Conservation (phyloP, 2,113 vertebrate species). For the Rhodinocichla rosea region DNA sequence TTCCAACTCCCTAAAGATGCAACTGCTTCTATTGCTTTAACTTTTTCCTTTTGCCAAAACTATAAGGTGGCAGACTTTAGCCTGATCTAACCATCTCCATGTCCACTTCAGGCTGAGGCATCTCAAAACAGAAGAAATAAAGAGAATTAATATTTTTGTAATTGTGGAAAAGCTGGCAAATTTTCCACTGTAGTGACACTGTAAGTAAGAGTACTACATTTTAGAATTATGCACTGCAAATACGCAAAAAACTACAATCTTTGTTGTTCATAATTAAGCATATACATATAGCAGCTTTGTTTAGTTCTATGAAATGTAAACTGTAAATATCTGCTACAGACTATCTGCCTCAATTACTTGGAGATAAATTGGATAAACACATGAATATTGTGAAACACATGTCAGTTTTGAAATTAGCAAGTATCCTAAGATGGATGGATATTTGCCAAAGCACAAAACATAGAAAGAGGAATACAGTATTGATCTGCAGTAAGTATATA, state of each 20-base stretch:
- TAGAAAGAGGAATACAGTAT: neutral
- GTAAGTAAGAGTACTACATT: slow-evolving; percentile 9
- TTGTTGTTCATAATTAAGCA: slow-evolving; percentile 42
- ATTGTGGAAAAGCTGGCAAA: slow-evolving; percentile 38
- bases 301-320: slow-evolving; percentile 34
- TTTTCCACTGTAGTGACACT: slow-evolving; percentile 40
- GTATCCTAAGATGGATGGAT: neutral
- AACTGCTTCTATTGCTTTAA: neutral
- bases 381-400: neutral
- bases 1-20: neutral
- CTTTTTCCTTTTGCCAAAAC: neutral
- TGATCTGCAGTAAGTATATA: neutral
- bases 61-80: neutral
- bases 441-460: neutral
- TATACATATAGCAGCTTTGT: slow-evolving; percentile 17
- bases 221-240: slow-evolving; percentile 42
- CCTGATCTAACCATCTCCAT: neutral
- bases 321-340: neutral
- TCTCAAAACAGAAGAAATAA: slow-evolving; percentile 21
- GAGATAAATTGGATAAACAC: neutral
- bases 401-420: neutral
- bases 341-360: neutral
- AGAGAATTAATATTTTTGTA: neutral
- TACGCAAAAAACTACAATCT: neutral
- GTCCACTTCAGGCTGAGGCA: neutral